A percentile compares a stretch with the other conserved stretches of the same genome.
Conservation (phyloP, 2,113 vertebrate species). For the Atherinomorus stipes region DNA sequence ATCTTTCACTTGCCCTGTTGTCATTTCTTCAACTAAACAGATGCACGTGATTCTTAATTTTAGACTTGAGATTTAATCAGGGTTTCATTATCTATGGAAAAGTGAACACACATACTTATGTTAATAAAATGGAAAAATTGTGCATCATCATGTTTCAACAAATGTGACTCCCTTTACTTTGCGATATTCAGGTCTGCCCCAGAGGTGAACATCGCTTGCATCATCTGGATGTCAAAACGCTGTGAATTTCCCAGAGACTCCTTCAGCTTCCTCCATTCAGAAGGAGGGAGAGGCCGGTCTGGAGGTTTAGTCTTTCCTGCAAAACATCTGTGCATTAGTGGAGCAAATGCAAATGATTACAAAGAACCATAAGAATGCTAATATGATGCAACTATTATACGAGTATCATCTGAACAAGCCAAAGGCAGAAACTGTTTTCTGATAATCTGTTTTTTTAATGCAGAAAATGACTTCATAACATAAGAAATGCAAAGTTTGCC, state of each 20-base stretch:
- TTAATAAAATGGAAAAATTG: not conserved
- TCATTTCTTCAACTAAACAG: not conserved
- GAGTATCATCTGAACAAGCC: too few species aligned
- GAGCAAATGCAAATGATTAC: too few species aligned
- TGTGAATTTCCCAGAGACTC: constrained; percentile 56
- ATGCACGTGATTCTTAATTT: too few species aligned
- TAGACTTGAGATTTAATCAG: too few species aligned
- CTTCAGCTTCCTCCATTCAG: constrained; percentile 87
- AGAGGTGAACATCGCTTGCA: constrained; percentile 71
- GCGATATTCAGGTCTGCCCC: constrained; percentile 69
- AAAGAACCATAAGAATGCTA: too few species aligned
- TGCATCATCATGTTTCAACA: not conserved
- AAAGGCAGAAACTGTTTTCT: too few species aligned
- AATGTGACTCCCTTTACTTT: constrained; percentile 59
- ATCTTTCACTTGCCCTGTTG: not conserved
- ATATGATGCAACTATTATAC: too few species aligned
- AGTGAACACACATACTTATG: not conserved
- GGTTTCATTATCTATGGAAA: too few species aligned
- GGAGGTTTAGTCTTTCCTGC: constrained; percentile 76
- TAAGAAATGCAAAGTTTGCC: not conserved
- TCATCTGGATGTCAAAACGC: constrained; percentile 85
- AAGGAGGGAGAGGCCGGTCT: constrained; percentile 80
- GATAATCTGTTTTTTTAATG: too few species aligned
- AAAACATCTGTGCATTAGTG: constrained; percentile 20
- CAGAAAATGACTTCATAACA: too few species aligned